A percentile compares a stretch with the other conserved stretches of the same genome.
These are phyloP conservation scores for Corythornis madagascariensis DNA, from an alignment of 2,113 vertebrate species.

Conservation along the genomic window DNA sequence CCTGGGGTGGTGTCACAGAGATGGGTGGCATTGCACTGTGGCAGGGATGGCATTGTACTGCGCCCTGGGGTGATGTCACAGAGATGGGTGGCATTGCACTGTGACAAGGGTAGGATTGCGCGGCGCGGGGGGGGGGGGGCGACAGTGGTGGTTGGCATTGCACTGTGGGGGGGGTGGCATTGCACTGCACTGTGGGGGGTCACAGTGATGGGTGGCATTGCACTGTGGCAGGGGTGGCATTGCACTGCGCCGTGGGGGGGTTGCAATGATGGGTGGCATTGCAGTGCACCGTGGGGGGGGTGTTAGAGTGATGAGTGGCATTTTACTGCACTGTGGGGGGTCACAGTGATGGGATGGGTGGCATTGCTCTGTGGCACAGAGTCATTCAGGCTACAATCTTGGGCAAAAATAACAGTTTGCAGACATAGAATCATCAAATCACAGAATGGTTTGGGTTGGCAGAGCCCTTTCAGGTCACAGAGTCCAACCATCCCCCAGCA, in stretches of 20 bases:
- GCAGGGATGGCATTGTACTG: neutral
- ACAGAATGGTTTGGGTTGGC: too few species aligned
- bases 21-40: neutral
- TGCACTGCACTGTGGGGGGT: neutral
- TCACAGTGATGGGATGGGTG: accelerated
- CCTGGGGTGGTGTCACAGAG: accelerated
- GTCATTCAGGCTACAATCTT: neutral
- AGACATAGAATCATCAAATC: too few species aligned
- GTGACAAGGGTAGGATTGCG: neutral
- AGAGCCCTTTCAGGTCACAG: too few species aligned
- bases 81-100: accelerated
- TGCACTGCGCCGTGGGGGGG: neutral
- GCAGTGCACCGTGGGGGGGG: neutral
- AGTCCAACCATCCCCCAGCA: too few species aligned
- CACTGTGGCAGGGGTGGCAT: neutral
- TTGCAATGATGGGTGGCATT: neutral
- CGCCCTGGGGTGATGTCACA: neutral
- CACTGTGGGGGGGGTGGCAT: neutral
- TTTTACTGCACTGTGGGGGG: too few species aligned
- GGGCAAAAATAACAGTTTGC: neutral
- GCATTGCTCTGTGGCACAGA: neutral
- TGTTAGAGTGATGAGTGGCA: neutral
- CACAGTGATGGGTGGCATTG: neutral
- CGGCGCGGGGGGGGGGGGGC: neutral
- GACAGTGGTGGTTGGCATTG: accelerated